Evolutionary conservation across 2,113 vertebrate species (phyloP).

Genomic region (Engraulis encrasicolus): DNA sequence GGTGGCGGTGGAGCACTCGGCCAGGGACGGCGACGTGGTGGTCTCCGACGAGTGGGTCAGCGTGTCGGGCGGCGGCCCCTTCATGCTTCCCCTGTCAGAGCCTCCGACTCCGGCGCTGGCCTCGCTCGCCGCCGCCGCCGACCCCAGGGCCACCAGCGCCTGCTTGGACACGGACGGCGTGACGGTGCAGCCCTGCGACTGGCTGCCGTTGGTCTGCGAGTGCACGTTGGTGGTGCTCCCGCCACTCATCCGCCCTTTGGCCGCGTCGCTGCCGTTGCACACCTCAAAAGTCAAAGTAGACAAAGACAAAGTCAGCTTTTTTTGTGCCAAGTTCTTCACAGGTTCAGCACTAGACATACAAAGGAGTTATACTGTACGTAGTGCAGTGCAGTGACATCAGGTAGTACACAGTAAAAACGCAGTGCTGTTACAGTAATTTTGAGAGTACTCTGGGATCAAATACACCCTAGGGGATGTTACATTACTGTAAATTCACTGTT

Average conservation of each 20-base stretch:
- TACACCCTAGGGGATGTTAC: no score
- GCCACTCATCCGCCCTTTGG: conserved; percentile 84
- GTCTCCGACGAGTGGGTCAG: conserved; percentile 76
- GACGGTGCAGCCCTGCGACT: conserved; percentile 82
- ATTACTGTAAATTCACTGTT: no score
- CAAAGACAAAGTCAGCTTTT: no score
- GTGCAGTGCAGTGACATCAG: no score
- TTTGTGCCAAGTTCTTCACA: no score
- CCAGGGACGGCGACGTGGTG: conserved; percentile 70
- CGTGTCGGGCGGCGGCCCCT: conserved; percentile 68
- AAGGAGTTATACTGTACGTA: no score
- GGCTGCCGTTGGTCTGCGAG: conserved; percentile 94
- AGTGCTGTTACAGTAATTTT: no score
- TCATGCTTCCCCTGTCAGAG: conserved; percentile 73
- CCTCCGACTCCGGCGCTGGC: conserved; percentile 68
- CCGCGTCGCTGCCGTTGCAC: conserved; percentile 85
- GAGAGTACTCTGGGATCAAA: no score
- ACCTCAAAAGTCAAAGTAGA: no score
- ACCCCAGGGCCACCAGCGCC: conserved; percentile 75
- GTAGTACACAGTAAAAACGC: no score
- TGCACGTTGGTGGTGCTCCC: conserved; percentile 92
- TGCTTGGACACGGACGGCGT: conserved; percentile 88
- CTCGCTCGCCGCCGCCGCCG: conserved; percentile 70
- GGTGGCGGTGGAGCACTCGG: conserved; percentile 85
- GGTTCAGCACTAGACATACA: no score